Base-by-base conservation (phyloP, 2,113 vertebrate species). In the Egretta garzetta region DNA sequence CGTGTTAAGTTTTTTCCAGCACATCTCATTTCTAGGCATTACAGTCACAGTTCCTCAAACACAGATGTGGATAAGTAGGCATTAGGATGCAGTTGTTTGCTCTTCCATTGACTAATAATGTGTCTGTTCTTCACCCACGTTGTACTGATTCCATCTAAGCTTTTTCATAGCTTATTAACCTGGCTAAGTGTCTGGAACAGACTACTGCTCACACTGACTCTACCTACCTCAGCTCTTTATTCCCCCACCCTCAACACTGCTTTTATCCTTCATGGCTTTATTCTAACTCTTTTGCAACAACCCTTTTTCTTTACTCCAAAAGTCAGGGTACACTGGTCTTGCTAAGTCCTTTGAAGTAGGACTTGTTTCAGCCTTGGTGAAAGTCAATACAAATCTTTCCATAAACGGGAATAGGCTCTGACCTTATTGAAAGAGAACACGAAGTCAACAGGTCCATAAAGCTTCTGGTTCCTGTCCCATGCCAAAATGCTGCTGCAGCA, bases 221-320 rank as follows among this genome's bases (percentile, higher is more conserved):
- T 62, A 24, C 27, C 24, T 32, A 6, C 37, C 27, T 50, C 17
- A 86, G 14, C 3, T 84, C 16, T 76, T 80, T 84, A 50, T 63
- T 83, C 33, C 7, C 11, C 9, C 1, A 14, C 3, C 3, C 28
- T 45, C 28, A 81, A n/a, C 6, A 17, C 2, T 11, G 14, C 1
- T 89, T 83, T 88, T 24, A 24, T 71, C 23, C 6, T 4, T 79
- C 6, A 5, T 47, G 30, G 8, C 1, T 82, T 76, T 62, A 37
- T 33, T 49, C 2, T 37, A 73, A 23, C 18, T 77, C 4, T 66
- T 58, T 55, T 86, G 39, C 12, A 90, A 24, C 9, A 30, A 3
- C 4, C 3, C 11, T 62, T 75, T 72, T 41, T 66, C 75, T 63
- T 62, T 37, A 50, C 17, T 75, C 30, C 22, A 43, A 64, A 60